Percentiles rank a stretch among this genome's conserved stretches.
Evolutionary conservation across 2,113 vertebrate genomes (phyloP).

Genomic region (Sturnira hondurensis): DNA sequence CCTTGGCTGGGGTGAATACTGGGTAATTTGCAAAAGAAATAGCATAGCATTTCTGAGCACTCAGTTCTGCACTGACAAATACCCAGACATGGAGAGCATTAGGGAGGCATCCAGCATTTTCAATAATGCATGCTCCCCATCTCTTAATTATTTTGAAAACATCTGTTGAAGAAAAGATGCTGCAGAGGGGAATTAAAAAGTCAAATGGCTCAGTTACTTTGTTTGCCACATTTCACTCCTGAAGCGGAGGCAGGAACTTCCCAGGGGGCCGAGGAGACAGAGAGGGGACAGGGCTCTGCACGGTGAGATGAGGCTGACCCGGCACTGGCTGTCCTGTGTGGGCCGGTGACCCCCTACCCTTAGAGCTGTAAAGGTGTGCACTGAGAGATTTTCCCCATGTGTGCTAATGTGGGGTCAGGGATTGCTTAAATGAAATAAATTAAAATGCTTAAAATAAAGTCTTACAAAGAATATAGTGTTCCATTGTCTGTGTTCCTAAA

Average conservation of each 20-base stretch:
- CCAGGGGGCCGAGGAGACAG: slow-evolving; percentile 7
- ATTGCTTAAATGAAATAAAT: neutral
- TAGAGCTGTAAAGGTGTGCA: neutral
- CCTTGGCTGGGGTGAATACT: slow-evolving; percentile 28
- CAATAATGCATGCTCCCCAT: slow-evolving; percentile 79
- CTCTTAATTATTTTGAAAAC: slow-evolving; percentile 83
- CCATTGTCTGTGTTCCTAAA: neutral
- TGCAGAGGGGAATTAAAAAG: slow-evolving; percentile 74
- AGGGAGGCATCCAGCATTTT: slow-evolving; percentile 78
- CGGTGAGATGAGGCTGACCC: neutral
- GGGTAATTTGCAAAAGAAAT: slow-evolving; percentile 69
- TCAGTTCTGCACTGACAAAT: slow-evolving; percentile 71
- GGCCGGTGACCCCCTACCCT: neutral
- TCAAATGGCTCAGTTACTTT: slow-evolving; percentile 63
- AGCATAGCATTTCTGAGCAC: slow-evolving; percentile 68
- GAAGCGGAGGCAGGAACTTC: slow-evolving; percentile 41
- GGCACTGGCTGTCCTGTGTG: accelerated
- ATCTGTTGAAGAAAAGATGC: slow-evolving; percentile 79
- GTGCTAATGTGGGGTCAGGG: accelerated
- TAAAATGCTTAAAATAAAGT: neutral
- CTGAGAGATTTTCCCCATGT: accelerated
- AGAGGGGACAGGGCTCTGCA: neutral
- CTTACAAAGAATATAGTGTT: neutral
- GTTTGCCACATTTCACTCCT: slow-evolving; percentile 63
- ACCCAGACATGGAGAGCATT: slow-evolving; percentile 72